Base-by-base conservation (phyloP, 2,888 invertebrate genomes). In the Polydrusus pterygomalis region DNA sequence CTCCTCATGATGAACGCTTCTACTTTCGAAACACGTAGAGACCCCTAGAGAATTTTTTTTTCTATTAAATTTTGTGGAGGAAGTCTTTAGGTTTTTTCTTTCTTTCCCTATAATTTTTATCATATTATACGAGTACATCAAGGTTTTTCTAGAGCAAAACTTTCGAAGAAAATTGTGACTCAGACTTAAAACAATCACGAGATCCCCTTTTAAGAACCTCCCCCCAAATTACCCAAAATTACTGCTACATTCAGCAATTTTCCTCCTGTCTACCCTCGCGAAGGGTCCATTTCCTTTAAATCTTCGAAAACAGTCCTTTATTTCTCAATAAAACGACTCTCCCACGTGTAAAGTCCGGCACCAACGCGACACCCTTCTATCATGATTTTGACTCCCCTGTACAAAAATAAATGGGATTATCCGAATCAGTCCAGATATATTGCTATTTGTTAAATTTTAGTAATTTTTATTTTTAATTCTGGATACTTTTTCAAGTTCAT, bases 281-380 rank as follows among this genome's bases (percentile, higher is more conserved):
- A 65, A 56, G 72, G 64, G 72, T 65, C 54, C 72, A 72, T 72
- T 72, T 72, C 64, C 65, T 58, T 65, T 72, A 72, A 65, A 72
- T 72, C 72, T 72, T 72, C 64, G 65, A 56, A 65, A 56, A 72
- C 72, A 56, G 65, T 45, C 67, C 67, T 67, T 73, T 67, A 73
- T 67, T 73, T 67, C 60, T 47, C 60, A 73, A 73, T 73, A 73
- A 67, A 73, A 67, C 67, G 43, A 67, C 20, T 15, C 40, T 60
- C 65, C 67, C 64, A 72, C 72, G 72, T 72, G 72, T 56, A 72
- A 71, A 72, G 64, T 72, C 65, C 58, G 15, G 54, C 56, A 43
- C 34, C 65, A 40, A 25, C 15, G 43, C 58, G 65, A 72, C 72
- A 72, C 72, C 65, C 65, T 72, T 56, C 64, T n/a, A 64, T 72